Evolutionary conservation across 2,113 vertebrate genomes (phyloP).

Genomic region (Entosphenus tridentatus): DNA sequence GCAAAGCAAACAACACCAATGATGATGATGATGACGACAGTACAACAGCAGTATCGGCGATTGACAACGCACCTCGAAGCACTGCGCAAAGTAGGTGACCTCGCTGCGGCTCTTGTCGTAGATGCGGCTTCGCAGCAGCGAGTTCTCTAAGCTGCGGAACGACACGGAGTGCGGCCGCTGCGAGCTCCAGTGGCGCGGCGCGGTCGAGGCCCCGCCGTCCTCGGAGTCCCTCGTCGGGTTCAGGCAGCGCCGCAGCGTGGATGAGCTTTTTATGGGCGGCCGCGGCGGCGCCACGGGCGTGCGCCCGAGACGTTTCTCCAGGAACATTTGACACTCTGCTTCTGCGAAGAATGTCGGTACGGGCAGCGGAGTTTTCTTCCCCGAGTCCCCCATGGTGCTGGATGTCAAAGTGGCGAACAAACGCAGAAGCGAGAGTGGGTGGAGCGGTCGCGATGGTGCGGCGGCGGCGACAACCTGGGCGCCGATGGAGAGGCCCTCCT

Average conservation of each 20-base stretch:
- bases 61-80: conserved; percentile 17
- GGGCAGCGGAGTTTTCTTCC: conserved; percentile 26
- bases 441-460: too few species aligned
- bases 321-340: conserved; percentile 47
- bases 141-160: conserved; percentile 15
- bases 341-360: conserved; percentile 40
- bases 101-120: conserved; percentile 38
- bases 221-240: conserved; percentile 37
- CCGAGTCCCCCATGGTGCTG: conserved; percentile 14
- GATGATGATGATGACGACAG: too few species aligned
- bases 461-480: too few species aligned
- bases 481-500: too few species aligned
- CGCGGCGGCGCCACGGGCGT: conserved; percentile 22
- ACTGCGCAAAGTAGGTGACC: conserved; percentile 43
- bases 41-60: too few species aligned
- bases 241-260: conserved; percentile 21
- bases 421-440: too few species aligned
- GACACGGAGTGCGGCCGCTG: conserved; percentile 35
- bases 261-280: too few species aligned
- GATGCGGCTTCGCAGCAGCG: conserved; percentile 16
- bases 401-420: too few species aligned
- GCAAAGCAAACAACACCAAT: too few species aligned
- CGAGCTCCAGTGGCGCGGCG: conserved; percentile 23
- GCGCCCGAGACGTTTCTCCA: conserved; percentile 27
- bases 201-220: conserved; percentile 30